phyloP scores from a whole-genome alignment of 2,113 vertebrate genomes.

The Bujurquina vittata region DNA sequence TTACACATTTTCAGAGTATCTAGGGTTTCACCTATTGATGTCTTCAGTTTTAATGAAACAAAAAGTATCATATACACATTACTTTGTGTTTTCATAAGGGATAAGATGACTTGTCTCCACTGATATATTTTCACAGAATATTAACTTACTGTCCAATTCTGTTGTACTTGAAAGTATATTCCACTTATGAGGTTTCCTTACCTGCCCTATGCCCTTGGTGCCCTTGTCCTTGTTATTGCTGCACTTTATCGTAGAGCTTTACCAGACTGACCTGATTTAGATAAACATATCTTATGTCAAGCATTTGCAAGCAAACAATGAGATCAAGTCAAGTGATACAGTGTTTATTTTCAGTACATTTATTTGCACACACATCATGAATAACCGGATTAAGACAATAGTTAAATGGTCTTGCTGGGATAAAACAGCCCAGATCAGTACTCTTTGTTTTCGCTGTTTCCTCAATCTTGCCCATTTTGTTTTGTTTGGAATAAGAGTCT shows the following conservation, averaged over 20 bases:
- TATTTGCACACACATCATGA: not conserved
- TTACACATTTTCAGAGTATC: not conserved
- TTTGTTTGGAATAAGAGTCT: not conserved
- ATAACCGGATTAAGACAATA: not conserved
- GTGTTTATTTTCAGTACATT: not conserved
- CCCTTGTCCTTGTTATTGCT: not conserved
- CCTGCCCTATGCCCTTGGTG: not conserved
- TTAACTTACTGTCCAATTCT: not conserved
- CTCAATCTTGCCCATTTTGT: not conserved
- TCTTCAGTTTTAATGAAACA: not conserved
- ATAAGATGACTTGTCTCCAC: not conserved
- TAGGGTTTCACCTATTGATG: not conserved
- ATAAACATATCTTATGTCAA: not conserved
- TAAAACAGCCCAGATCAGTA: not conserved
- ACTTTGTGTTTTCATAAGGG: not conserved
- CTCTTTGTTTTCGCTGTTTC: not conserved
- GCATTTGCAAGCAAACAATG: not conserved
- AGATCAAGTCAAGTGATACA: not conserved
- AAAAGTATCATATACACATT: not conserved
- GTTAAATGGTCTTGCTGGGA: not conserved
- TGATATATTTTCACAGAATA: not conserved
- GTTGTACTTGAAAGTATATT: not conserved
- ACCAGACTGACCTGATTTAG: not conserved
- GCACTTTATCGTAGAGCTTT: not conserved
- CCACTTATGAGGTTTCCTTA: not conserved